phyloP scores from a whole-genome alignment of 1,140 invertebrate genomes.

The Drosophila serrata region DNA sequence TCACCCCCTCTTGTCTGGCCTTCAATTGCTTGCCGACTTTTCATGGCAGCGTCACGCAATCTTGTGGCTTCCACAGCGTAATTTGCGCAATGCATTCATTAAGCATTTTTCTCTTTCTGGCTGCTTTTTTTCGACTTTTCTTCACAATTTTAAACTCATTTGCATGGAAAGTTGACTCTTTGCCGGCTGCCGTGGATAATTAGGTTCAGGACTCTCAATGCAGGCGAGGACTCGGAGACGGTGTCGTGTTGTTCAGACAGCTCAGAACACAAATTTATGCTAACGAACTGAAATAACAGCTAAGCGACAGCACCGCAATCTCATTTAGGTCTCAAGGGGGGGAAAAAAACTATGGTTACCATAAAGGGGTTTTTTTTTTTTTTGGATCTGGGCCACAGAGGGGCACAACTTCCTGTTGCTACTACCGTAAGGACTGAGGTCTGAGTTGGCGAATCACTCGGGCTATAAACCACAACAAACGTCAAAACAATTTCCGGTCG shows the following conservation, averaged over 20 bases:
- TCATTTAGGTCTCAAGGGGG: constrained; percentile 26
- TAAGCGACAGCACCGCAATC: constrained; percentile 44
- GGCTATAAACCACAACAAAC: constrained; percentile 69
- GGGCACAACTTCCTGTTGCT: constrained; percentile 27
- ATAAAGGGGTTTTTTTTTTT: too few species aligned
- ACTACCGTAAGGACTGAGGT: neutral
- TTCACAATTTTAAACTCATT: constrained; percentile 57
- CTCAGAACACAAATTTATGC: constrained; percentile 43
- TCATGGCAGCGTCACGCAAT: constrained; percentile 39
- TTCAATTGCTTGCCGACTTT: constrained; percentile 6
- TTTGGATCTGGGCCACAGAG: constrained; percentile 6
- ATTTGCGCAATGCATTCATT: constrained; percentile 68
- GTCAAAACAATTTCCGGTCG: constrained; percentile 69
- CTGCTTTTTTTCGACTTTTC: neutral
- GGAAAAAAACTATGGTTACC: constrained; percentile 17
- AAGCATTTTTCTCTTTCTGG: constrained; percentile 34
- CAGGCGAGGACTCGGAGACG: neutral
- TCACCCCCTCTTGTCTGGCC: neutral
- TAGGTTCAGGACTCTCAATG: constrained; percentile 50
- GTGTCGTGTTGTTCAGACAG: constrained; percentile 20
- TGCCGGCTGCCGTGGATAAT: constrained; percentile 33
- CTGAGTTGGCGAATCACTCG: constrained; percentile 39
- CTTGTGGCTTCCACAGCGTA: constrained; percentile 35
- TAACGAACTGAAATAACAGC: constrained; percentile 51
- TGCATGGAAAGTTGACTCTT: constrained; percentile 50